Conservation (phyloP, 2,888 invertebrate genomes). For the Meloe dianella region DNA sequence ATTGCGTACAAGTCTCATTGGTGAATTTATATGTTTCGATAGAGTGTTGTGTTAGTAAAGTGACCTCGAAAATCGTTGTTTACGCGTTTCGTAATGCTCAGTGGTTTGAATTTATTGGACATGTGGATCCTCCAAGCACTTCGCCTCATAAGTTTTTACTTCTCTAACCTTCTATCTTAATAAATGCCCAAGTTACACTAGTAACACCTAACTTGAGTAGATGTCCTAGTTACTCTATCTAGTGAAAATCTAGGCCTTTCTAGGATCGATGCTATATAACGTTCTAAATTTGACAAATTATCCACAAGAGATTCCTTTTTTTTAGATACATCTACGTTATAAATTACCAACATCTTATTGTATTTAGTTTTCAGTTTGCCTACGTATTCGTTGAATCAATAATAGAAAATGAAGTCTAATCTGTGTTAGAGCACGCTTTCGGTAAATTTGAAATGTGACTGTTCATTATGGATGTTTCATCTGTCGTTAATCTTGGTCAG, state of each 20-base stretch:
- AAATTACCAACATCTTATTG: not conserved
- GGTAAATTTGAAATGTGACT: not conserved
- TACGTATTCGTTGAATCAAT: not conserved
- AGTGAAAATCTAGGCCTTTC: not conserved
- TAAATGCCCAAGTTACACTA: conserved; percentile 7
- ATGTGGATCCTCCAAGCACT: not conserved
- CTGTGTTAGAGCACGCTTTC: not conserved
- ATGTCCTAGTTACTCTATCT: not conserved
- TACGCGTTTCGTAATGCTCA: not conserved
- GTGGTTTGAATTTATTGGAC: conserved; percentile 14
- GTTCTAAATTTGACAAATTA: not conserved
- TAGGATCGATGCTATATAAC: not conserved
- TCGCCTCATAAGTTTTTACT: conserved; percentile 18
- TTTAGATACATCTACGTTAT: not conserved
- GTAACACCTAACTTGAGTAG: conserved; percentile 15
- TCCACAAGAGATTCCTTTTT: not conserved
- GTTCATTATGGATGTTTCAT: conserved; percentile 4
- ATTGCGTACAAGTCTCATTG: not conserved
- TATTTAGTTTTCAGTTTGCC: not conserved
- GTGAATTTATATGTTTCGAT: not conserved
- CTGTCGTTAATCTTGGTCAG: not conserved
- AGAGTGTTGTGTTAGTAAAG: not conserved
- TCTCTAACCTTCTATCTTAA: conserved; percentile 15
- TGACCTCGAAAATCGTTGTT: conserved; percentile 14
- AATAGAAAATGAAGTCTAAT: not conserved